phyloP scores from a whole-genome alignment of 2,888 invertebrate genomes.

The Acleris holmiana region DNA sequence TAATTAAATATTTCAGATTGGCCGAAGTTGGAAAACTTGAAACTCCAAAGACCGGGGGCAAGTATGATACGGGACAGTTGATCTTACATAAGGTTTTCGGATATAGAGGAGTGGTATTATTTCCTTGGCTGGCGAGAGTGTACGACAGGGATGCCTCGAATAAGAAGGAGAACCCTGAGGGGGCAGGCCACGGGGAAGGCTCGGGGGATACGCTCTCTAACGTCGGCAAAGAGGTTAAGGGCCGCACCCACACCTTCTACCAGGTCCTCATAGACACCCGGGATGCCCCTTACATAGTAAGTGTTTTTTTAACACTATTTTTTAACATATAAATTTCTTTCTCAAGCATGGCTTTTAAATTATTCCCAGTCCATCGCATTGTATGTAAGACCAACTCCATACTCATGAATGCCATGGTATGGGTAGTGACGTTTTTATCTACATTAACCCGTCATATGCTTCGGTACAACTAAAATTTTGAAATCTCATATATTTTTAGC shows the following conservation, averaged over 20 bases:
- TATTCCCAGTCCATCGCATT: slow-evolving; percentile 15
- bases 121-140: slow-evolving; percentile 98
- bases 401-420: too few species aligned
- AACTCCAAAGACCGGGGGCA: slow-evolving; percentile 92
- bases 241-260: slow-evolving; percentile 96
- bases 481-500: too few species aligned
- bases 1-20: slow-evolving; percentile 84
- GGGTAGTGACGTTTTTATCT: too few species aligned
- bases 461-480: too few species aligned
- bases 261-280: slow-evolving; percentile 98
- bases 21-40: slow-evolving; percentile 97
- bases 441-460: too few species aligned
- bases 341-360: slow-evolving; percentile 19
- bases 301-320: slow-evolving; percentile 65
- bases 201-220: slow-evolving; percentile 72
- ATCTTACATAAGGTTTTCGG: slow-evolving; percentile 98
- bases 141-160: slow-evolving; percentile 95
- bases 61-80: slow-evolving; percentile 98
- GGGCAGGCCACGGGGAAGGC: slow-evolving; percentile 55
- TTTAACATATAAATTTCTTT: background rate
- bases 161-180: slow-evolving; percentile 83
- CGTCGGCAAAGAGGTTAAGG: slow-evolving; percentile 94
- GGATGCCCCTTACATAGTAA: slow-evolving; percentile 98
- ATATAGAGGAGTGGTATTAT: slow-evolving; percentile 97
- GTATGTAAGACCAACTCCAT: too few species aligned